Conservation (phyloP, 2,113 vertebrate species). For the Ctenomys sociabilis region DNA sequence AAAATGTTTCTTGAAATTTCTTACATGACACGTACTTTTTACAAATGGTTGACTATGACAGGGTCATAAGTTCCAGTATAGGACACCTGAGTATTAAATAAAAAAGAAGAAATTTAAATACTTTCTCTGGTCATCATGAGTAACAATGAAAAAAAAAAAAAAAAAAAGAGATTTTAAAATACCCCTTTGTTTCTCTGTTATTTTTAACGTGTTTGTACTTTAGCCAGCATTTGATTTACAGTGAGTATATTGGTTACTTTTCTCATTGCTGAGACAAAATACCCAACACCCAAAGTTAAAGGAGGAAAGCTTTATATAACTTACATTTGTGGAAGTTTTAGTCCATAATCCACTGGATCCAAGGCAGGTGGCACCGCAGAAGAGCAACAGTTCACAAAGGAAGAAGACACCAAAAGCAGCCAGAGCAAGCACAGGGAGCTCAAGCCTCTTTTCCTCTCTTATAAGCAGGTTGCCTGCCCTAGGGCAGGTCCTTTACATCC, state of each 20-base stretch:
- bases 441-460: too few species aligned
- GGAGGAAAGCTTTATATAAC: too few species aligned
- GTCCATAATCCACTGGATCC: too few species aligned
- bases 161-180: neutral
- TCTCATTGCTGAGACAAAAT: neutral
- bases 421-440: too few species aligned
- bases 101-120: constrained; percentile 1
- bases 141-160: neutral
- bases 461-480: too few species aligned
- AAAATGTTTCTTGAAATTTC: constrained; percentile 19
- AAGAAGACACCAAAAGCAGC: too few species aligned
- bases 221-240: neutral
- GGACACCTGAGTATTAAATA: neutral
- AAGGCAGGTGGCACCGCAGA: too few species aligned
- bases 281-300: neutral
- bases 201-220: constrained; percentile 11
- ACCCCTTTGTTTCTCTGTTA: neutral
- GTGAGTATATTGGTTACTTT: neutral
- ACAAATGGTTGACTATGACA: neutral
- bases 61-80: neutral
- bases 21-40: neutral
- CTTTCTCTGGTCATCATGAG: neutral
- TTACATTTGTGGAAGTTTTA: too few species aligned
- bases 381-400: too few species aligned
- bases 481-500: too few species aligned